phyloP scores from a whole-genome alignment of 2,797 vertebrate species.

The Erethizon dorsatum region DNA sequence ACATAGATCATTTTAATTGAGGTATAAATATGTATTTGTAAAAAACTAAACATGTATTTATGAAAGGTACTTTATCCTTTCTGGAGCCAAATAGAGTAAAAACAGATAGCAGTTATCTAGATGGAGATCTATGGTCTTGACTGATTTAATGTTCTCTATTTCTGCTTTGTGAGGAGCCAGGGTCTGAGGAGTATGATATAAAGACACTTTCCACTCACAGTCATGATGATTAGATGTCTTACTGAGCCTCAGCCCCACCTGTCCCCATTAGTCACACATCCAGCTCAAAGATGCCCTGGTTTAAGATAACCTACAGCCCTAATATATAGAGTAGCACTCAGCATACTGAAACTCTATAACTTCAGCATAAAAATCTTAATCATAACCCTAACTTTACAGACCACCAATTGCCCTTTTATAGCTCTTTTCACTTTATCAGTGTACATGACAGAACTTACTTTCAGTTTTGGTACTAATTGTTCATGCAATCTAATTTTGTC shows the following conservation, averaged over 20 bases:
- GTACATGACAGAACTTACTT: slow-evolving; percentile 50
- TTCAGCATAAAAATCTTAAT: slow-evolving; percentile 65
- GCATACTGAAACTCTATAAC: slow-evolving; percentile 9
- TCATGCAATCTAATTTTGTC: slow-evolving; percentile 53
- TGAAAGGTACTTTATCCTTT: slow-evolving; percentile 13
- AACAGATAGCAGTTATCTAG: neutral
- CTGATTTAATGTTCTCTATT: neutral
- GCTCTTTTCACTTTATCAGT: slow-evolving; percentile 64
- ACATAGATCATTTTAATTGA: neutral
- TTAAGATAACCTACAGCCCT: neutral
- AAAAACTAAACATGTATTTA: neutral
- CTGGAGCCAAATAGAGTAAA: neutral
- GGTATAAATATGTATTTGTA: neutral
- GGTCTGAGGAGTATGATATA: neutral
- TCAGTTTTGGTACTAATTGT: slow-evolving; percentile 27
- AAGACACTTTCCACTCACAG: neutral
- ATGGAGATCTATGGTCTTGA: neutral
- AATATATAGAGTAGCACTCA: neutral
- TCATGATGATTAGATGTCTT: neutral
- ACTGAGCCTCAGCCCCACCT: neutral
- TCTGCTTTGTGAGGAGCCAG: neutral
- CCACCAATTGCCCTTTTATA: neutral
- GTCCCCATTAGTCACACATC: neutral
- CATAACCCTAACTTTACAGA: slow-evolving; percentile 67
- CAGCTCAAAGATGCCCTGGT: neutral